Percentiles rank a stretch among this genome's conserved stretches.
phyloP scores from a whole-genome alignment of 1,140 invertebrate species.

The Octopus sinensis region DNA sequence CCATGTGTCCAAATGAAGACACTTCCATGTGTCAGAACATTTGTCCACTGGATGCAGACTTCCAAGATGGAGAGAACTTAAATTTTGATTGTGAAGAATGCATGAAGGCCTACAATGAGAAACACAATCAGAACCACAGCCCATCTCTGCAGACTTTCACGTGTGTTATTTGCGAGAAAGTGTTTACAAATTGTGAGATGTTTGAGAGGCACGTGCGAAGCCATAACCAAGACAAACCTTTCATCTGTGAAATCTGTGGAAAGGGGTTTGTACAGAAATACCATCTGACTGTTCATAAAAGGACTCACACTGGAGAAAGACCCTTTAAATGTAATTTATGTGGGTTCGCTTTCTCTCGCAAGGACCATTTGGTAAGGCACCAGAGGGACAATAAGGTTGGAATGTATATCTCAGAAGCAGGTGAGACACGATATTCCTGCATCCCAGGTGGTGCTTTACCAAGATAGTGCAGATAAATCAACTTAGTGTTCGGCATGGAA shows the following conservation, averaged over 20 bases:
- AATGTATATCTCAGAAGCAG: not conserved
- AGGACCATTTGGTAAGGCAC: conserved; percentile 19
- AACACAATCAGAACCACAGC: not conserved
- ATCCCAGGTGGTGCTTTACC: not conserved
- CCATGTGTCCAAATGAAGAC: too few species aligned
- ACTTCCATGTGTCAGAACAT: too few species aligned
- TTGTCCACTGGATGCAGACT: not conserved
- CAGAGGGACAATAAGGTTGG: not conserved
- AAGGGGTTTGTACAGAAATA: conserved; percentile 88
- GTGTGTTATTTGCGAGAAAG: conserved; percentile 74
- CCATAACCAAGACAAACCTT: conserved; percentile 64
- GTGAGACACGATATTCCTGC: not conserved
- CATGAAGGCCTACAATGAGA: not conserved
- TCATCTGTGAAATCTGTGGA: conserved; percentile 51
- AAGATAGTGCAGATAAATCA: not conserved
- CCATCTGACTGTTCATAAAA: conserved; percentile 71
- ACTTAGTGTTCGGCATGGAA: too few species aligned
- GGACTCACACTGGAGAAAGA: conserved; percentile 57
- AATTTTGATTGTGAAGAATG: conserved; percentile 44
- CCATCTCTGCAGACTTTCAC: conserved; percentile 76
- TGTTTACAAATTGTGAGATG: conserved; percentile 84
- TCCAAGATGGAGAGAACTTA: not conserved
- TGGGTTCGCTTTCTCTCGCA: conserved; percentile 53
- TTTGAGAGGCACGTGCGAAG: conserved; percentile 71
- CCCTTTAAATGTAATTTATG: conserved; percentile 76